Evolutionary conservation across 2,113 vertebrate genomes (phyloP).

Genomic region (Antechinus flavipes): DNA sequence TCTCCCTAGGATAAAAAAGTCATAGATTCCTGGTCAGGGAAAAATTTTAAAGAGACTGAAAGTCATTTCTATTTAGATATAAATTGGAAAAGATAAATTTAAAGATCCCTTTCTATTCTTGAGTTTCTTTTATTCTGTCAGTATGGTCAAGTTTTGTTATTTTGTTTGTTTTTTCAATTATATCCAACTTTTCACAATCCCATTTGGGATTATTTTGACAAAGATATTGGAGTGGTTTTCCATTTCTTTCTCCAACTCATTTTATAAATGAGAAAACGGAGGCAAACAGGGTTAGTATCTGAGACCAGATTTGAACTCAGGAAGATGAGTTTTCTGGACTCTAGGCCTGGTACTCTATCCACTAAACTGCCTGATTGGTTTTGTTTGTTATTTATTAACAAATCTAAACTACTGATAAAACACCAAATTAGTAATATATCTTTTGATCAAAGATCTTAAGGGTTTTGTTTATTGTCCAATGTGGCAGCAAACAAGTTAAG

Average conservation of each 20-base stretch:
- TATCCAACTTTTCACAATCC: too few species aligned
- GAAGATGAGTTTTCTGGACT: not conserved
- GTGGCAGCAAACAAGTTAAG: not conserved
- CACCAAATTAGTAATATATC: not conserved
- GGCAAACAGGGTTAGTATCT: not conserved
- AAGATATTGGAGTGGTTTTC: too few species aligned
- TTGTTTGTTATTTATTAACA: not conserved
- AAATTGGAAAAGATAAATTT: not conserved
- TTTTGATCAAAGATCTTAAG: not conserved
- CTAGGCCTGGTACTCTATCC: not conserved
- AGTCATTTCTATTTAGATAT: not conserved
- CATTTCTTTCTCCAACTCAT: too few species aligned
- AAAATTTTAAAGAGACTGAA: not conserved
- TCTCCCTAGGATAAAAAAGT: not conserved
- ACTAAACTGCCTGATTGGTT: not conserved
- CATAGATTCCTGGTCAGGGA: not conserved
- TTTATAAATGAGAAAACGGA: too few species aligned
- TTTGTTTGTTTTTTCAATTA: too few species aligned
- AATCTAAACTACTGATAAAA: not conserved
- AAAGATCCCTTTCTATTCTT: not conserved
- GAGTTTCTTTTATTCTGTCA: not conserved
- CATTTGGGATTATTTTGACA: too few species aligned
- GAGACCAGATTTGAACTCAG: not conserved
- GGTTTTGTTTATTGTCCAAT: slow-evolving; percentile 4
- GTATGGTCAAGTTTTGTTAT: not conserved